Base-by-base conservation (phyloP, 1,140 invertebrate species). In the Periplaneta americana region DNA sequence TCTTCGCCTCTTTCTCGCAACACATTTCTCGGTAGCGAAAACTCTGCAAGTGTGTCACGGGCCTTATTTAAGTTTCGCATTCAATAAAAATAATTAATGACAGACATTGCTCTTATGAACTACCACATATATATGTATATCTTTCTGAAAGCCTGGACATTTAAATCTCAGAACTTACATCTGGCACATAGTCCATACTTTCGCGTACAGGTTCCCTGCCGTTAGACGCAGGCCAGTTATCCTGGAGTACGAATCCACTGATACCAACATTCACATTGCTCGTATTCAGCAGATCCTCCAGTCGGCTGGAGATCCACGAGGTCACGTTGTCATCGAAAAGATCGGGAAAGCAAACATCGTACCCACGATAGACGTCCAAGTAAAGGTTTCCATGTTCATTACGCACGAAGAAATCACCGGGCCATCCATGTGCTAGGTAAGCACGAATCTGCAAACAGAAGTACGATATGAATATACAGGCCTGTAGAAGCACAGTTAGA, bases 121-220 rank as follows among this genome's bases (percentile, higher is more conserved):
- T n/a, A n/a, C n/a, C n/a, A n/a, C n/a, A n/a, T n/a, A n/a, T n/a
- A n/a, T n/a, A n/a, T n/a, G n/a, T n/a, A n/a, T n/a, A n/a, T n/a
- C n/a, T n/a, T n/a, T n/a, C n/a, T n/a, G n/a, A n/a, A n/a, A n/a
- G n/a, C n/a, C n/a, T n/a, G n/a, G n/a, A n/a, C n/a, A n/a, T n/a
- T n/a, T n/a, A n/a, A n/a, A n/a, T n/a, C n/a, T n/a, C n/a, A n/a
- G 18, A 18, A 81, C 36, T 79, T 17, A 80, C 79, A 74, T 80
- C 36, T 17, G 79, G 79, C 17, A 82, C 37, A 36, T 75, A 82
- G 2, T 34, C 32, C 32, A 80, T 36, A 28, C 77, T n/a, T 11
- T 81, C 82, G 3, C 31, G 39, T 28, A 22, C 33, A 18, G 32
- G 6, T 1, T 31, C 9, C 0, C 2, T 39, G 79, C n/a, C 35